phyloP scores from a whole-genome alignment of 2,888 invertebrate genomes.

The Andrena chrysosceles region DNA sequence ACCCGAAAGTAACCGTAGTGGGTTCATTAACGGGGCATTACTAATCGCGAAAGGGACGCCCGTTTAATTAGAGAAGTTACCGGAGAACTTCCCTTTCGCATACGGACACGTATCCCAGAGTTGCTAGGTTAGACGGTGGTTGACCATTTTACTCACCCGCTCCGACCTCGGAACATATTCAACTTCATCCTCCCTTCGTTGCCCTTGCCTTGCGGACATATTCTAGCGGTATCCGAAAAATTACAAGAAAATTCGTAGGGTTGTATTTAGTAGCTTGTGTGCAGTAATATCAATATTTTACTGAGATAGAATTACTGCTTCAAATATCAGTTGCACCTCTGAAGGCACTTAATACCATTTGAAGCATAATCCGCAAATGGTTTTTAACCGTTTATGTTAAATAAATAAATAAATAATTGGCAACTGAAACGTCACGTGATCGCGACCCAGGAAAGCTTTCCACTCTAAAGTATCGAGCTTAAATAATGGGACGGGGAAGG shows the following conservation, averaged over 20 bases:
- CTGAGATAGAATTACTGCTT: too few relatives aligned
- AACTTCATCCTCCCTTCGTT: conserved; percentile 40
- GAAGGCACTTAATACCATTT: too few relatives aligned
- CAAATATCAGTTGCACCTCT: too few relatives aligned
- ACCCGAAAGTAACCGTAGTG: conserved; percentile 39
- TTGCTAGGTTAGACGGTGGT: conserved; percentile 67
- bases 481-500: conserved; percentile 11
- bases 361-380: too few relatives aligned
- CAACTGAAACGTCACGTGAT: too few relatives aligned
- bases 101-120: conserved; percentile 59
- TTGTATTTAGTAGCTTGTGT: too few relatives aligned
- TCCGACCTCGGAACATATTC: conserved; percentile 70
- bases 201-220: conserved; percentile 22
- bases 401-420: too few relatives aligned
- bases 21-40: conserved; percentile 62
- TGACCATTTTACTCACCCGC: conserved; percentile 70
- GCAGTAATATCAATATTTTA: too few relatives aligned
- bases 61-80: conserved; percentile 73
- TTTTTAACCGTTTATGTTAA: too few relatives aligned
- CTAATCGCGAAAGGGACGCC: conserved; percentile 59
- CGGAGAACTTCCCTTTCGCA: conserved; percentile 52
- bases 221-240: neutral
- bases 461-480: neutral
- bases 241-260: neutral
- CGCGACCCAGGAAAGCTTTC: too few relatives aligned